Conservation (phyloP, 1,140 invertebrate genomes). For the Cecropterus lyciades region DNA sequence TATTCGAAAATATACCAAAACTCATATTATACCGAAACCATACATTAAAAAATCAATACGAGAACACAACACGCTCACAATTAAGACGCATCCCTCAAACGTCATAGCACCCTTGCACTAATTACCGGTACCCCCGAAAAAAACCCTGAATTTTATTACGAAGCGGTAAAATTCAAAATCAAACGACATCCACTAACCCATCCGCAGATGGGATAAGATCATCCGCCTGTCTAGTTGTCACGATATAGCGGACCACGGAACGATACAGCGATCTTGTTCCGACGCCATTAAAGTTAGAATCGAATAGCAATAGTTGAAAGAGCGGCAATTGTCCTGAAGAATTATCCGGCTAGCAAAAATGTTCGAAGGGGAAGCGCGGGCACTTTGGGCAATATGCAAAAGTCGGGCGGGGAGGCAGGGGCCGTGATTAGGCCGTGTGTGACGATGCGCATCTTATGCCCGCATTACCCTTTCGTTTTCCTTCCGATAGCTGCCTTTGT, state of each 20-base stretch:
- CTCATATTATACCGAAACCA: conserved; percentile 43
- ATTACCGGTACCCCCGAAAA: conserved; percentile 41
- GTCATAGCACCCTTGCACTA: conserved; percentile 65
- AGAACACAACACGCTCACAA: conserved; percentile 72
- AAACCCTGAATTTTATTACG: conserved; percentile 16
- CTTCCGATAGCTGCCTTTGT: conserved; percentile 81
- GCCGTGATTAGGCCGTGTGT: conserved; percentile 80
- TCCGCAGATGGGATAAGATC: conserved; percentile 35
- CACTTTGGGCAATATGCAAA: conserved; percentile 82
- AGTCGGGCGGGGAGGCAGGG: conserved; percentile 58
- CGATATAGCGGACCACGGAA: conserved; percentile 13
- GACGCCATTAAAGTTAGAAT: conserved; percentile 28
- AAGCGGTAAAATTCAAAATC: conserved; percentile 49
- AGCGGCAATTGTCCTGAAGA: conserved; percentile 52
- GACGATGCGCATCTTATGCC: conserved; percentile 82
- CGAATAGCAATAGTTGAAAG: conserved; percentile 43
- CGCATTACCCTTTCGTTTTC: conserved; percentile 82
- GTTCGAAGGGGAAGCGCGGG: conserved; percentile 59
- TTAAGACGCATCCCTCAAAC: conserved; percentile 81
- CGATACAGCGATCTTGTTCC: conserved; percentile 22
- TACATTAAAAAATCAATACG: conserved; percentile 80
- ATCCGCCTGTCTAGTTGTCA: conserved; percentile 33
- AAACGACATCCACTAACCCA: conserved; percentile 35
- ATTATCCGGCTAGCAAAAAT: conserved; percentile 68
- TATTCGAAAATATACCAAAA: conserved; percentile 20